A percentile compares a stretch with the other conserved stretches of the same genome.
These are phyloP conservation scores for Podarcis muralis DNA, from an alignment of 2,113 vertebrate genomes.

Conservation along the genomic window DNA sequence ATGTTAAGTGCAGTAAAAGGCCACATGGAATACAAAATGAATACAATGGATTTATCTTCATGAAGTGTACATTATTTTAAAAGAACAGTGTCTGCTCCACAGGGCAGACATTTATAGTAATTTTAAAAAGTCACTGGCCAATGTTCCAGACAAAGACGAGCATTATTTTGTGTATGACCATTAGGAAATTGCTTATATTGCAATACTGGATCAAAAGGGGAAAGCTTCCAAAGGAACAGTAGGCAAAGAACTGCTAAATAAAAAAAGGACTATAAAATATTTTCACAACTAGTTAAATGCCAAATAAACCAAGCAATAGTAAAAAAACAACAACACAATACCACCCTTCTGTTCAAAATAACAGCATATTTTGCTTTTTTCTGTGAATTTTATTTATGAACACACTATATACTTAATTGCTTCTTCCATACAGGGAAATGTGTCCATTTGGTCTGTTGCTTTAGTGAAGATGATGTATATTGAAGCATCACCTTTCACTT, in stretches of 20 bases:
- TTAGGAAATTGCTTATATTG: conserved; percentile 74
- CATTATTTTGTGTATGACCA: conserved; percentile 72
- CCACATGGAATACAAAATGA: conserved; percentile 72
- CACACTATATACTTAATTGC: conserved; percentile 80
- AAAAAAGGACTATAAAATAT: conserved; percentile 80
- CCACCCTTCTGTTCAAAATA: conserved; percentile 79
- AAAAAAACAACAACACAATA: conserved; percentile 63
- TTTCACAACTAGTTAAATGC: conserved; percentile 80
- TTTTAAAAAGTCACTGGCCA: conserved; percentile 75
- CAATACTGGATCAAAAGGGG: conserved; percentile 74
- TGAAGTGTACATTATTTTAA: conserved; percentile 76
- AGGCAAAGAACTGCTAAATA: conserved; percentile 79
- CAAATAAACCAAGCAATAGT: conserved; percentile 82
- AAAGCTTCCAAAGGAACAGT: conserved; percentile 70
- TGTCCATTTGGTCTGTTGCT: conserved; percentile 88
- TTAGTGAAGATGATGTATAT: conserved; percentile 59
- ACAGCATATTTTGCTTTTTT: conserved; percentile 77
- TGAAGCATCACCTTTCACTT: conserved; percentile 68
- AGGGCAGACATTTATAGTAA: conserved; percentile 79
- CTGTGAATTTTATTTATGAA: conserved; percentile 83
- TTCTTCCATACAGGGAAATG: conserved; percentile 79
- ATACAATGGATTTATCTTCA: conserved; percentile 74
- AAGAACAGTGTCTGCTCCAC: conserved; percentile 81
- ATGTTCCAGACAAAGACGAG: conserved; percentile 78
- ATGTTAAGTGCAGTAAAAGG: conserved; percentile 77